Evolutionary conservation across 1,140 invertebrate species (phyloP), one percentile per base, ranked within the genome.

Genomic region (Ips nitidus): DNA sequence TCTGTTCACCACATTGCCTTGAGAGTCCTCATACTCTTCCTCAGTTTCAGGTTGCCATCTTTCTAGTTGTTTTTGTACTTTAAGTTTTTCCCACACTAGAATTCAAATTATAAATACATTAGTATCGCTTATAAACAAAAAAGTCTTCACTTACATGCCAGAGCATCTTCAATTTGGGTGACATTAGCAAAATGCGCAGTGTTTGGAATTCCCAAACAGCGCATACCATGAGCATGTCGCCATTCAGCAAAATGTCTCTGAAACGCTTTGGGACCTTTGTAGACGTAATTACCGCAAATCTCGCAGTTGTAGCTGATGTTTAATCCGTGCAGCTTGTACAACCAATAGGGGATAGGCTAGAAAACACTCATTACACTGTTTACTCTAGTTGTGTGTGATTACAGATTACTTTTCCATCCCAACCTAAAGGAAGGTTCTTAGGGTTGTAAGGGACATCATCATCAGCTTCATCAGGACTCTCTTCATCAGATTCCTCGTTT

Each of bases 171-270:
- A 78, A 99, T 99, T 75, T 97, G 94, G 4, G 98, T 99, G 3
- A 99, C 97, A 82, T 99, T 99, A 4, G 98, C 97, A 86, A 99
- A 99, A 85, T 99, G 98, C 5, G 98, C 97, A 0, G 98, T 99
- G 81, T 99, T 99, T 1, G 98, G 98, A 76, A 99, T 99, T 4
- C 98, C 97, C 1, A 99, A 85, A 83, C 98, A 99, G 3, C 96
- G 84, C 98, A 99, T 99, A 22, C 98, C 98, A 82, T 99, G 97
- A 41, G 98, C 97, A 83, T 99, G 98, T 61, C 98, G 85, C 97
- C 98, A 99, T 83, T 99, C 98, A 1, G 97, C 96, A 86, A 99
- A 99, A 84, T 99, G 98, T 60, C 95, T 86, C 81, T 99, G 98
- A 81, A 99, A 99, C n/a, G 98, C 97, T 83, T 99, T 99, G 1